Base-by-base conservation (phyloP, 2,888 invertebrate species). In the Drosophila emarginata region DNA sequence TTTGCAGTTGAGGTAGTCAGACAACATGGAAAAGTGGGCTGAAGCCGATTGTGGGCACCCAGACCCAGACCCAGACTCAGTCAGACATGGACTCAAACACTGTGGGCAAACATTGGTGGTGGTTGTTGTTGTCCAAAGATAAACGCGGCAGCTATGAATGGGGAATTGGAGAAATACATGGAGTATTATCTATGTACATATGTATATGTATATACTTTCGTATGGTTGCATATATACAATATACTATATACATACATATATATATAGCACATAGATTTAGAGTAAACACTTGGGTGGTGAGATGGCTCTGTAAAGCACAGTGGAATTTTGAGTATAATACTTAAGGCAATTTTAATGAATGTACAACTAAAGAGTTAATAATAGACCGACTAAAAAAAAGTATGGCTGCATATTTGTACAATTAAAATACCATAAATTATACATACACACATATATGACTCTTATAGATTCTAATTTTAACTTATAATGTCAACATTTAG, bases 1-100 rank as follows among this genome's bases (percentile, higher is more conserved):
- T 59, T 81, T 76, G 77, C 72, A 76, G 85, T 87, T 81, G 87
- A 87, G 81, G 81, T 82, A 84, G 82, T 67, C 63, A 61, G 36
- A 57, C 63, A 37, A 62, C 52, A 57, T 39, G 51, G 51, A 71
- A 73, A 36, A 66, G 67, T 74, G 70, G 72, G 71, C 72, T 71
- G 64, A 51, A 21, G 60, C 60, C 11, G 50, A 36, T 69, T 51
- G 57, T 69, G 57, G 56, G 56, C 72, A 64, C 64, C 64, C 64
- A 68, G 23, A 61, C 65, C 50, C n/a, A 40, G 45, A 65, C 36
- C 28, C 53, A 58, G 54, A 39, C 53, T 45, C 40, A 28, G 62
- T 37, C 56, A 58, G 45, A 72, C 50, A 58, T 59, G 70, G 64
- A 72, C 72, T 45, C 45, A 45, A 45, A 72, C 59, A 70, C 72